A percentile compares a stretch with the other conserved stretches of the same genome.
phyloP scores from a whole-genome alignment of 2,113 vertebrate species.

The Crocuta crocuta region DNA sequence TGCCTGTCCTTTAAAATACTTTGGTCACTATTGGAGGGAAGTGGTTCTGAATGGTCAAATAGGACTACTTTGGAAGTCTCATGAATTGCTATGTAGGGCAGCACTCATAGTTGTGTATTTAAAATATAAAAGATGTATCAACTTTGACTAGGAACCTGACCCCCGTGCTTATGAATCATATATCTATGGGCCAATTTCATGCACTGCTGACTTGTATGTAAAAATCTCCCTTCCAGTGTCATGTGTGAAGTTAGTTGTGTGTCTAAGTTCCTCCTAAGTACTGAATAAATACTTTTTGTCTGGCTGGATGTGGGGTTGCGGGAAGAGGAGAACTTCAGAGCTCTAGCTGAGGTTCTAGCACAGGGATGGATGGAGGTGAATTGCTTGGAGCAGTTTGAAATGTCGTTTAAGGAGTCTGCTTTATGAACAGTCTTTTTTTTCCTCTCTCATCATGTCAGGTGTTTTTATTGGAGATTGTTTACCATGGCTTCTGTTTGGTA shows the following conservation, averaged over 20 bases:
- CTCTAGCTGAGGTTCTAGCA: constrained; percentile 82
- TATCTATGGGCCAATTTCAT: not conserved
- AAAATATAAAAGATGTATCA: not conserved
- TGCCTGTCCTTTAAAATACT: not conserved
- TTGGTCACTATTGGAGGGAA: not conserved
- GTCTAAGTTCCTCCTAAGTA: not conserved
- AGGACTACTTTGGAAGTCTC: not conserved
- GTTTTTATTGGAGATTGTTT: not conserved
- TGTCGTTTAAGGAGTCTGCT: constrained; percentile 92
- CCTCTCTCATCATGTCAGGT: not conserved
- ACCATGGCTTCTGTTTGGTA: not conserved
- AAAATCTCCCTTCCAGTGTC: not conserved
- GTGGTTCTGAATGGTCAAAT: not conserved
- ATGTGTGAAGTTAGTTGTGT: not conserved
- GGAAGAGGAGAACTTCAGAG: constrained; percentile 60
- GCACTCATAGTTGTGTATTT: not conserved
- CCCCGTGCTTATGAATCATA: not conserved
- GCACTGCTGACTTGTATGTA: not conserved
- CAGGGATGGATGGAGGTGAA: constrained; percentile 86
- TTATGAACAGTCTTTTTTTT: constrained; percentile 82
- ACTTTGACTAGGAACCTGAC: not conserved
- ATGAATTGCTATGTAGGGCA: not conserved
- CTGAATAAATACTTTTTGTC: not conserved
- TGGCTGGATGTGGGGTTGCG: too few relatives aligned
- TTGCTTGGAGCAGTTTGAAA: constrained; percentile 94